Base-by-base conservation (phyloP, 2,113 vertebrate genomes). In the Oenanthe oenanthe region DNA sequence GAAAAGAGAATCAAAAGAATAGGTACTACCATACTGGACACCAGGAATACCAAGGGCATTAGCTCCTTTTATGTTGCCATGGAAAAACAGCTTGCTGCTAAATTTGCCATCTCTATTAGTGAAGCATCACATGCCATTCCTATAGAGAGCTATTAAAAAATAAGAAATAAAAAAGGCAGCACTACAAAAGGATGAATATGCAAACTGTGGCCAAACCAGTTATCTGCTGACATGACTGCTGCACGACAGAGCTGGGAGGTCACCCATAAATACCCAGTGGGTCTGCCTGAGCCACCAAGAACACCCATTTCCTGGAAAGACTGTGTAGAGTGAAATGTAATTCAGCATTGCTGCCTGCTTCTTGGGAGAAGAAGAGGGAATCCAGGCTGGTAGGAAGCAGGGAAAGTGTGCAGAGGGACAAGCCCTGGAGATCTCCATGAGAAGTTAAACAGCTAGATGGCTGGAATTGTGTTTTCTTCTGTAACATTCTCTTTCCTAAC, bases 1-100 rank as follows among this genome's bases (percentile, higher is more conserved):
- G 7, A 45, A 45, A 45, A 20, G 18, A 45, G 20, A 51, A 81
- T 12, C 4, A n/a, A 43, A 58, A 72, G 4, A 57, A 70, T 9
- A 4, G 2, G 1, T 21, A 9, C 24, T 48, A 5, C 31, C 24
- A 25, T 26, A 15, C 0, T 77, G 70, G n/a, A 36, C 26, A 57
- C 6, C 17, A 54, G 47, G n/a, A 71, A 62, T 8, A 36, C 26
- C 15, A 53, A 74, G 14, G 22, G 11, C 20, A 42, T 50, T 60
- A 38, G 4, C 4, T 81, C 1, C 0, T 34, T 20, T 28, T 61
- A 18, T 19, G 11, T 15, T 87, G 42, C 65, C 3, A 2, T 29
- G 47, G 51, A 70, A 92, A 68, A 90, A 36, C 18, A 36, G 2
- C n/a, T 57, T 54, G 4, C 22, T 85, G 36, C 61, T 88, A 21